phyloP scores from a whole-genome alignment of 2,888 invertebrate species.

The Reticulitermes lucifugus region DNA sequence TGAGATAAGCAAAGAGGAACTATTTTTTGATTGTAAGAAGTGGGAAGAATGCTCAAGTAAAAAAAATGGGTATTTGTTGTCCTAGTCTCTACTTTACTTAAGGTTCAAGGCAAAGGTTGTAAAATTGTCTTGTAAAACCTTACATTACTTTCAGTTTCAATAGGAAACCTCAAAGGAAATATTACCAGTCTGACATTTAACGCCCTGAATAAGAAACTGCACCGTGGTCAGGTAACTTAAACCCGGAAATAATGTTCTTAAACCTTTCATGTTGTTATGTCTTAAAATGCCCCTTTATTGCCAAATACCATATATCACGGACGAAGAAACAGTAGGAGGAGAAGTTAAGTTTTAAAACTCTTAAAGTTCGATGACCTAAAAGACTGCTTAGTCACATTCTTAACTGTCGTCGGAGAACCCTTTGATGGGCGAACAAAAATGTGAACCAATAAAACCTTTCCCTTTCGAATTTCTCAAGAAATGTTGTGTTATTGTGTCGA shows the following conservation, averaged over 20 bases:
- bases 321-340: not conserved
- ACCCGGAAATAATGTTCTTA: not conserved
- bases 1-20: too few species aligned
- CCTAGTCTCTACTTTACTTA: not conserved
- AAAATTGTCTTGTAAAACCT: not conserved
- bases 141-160: conserved; percentile 30
- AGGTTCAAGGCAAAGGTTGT: not conserved
- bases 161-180: not conserved
- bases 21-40: too few species aligned
- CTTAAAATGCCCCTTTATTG: not conserved
- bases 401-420: not conserved
- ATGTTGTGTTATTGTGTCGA: not conserved
- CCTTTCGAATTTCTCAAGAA: not conserved
- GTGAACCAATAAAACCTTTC: not conserved
- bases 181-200: not conserved
- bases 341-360: not conserved
- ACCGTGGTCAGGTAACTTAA: not conserved
- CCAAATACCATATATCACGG: not conserved
- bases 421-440: not conserved
- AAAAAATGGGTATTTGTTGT: not conserved
- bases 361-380: not conserved
- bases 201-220: not conserved
- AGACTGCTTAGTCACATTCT: not conserved
- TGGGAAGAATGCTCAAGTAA: too few species aligned
- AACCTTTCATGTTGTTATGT: not conserved